These are phyloP conservation scores for Chelidonichthys spinosus DNA, from an alignment of 2,797 vertebrate species.

Conservation along the genomic window DNA sequence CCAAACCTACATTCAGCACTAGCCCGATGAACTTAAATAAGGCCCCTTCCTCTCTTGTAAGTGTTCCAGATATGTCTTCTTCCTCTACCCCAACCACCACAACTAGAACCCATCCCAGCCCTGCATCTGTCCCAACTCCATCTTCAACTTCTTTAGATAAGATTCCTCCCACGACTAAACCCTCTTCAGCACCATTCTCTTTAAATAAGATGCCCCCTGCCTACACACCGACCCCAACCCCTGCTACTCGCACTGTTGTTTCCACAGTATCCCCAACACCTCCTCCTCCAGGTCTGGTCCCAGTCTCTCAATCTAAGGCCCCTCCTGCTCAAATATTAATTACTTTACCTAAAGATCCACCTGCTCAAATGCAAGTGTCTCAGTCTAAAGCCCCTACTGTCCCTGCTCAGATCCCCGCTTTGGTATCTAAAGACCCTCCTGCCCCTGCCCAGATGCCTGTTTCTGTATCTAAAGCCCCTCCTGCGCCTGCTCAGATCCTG, in stretches of 20 bases:
- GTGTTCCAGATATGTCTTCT: conserved; percentile 23
- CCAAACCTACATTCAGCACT: conserved; percentile 48
- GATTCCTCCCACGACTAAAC: conserved; percentile 36
- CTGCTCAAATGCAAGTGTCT: background rate
- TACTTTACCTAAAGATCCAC: conserved; percentile 9
- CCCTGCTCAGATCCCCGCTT: conserved; percentile 12
- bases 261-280: conserved; percentile 30
- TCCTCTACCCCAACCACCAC: conserved; percentile 11
- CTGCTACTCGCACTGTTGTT: conserved; percentile 28
- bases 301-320: conserved; percentile 14
- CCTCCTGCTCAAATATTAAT: background rate
- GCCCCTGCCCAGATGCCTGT: background rate
- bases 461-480: background rate
- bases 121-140: conserved; percentile 39
- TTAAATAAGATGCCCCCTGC: conserved; percentile 54
- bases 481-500: conserved; percentile 1
- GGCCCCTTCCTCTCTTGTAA: conserved; percentile 31
- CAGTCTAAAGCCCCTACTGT: conserved; percentile 8
- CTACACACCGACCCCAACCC: conserved; percentile 17
- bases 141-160: conserved; percentile 50
- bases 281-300: conserved; percentile 17
- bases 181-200: conserved; percentile 19
- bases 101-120: conserved; percentile 47
- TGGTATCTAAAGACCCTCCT: conserved; percentile 16
- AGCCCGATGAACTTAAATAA: conserved; percentile 41